Evolutionary conservation across 2,113 vertebrate genomes (phyloP), one percentile per base, ranked within the genome.

Genomic region (Brevimyrus niger): DNA sequence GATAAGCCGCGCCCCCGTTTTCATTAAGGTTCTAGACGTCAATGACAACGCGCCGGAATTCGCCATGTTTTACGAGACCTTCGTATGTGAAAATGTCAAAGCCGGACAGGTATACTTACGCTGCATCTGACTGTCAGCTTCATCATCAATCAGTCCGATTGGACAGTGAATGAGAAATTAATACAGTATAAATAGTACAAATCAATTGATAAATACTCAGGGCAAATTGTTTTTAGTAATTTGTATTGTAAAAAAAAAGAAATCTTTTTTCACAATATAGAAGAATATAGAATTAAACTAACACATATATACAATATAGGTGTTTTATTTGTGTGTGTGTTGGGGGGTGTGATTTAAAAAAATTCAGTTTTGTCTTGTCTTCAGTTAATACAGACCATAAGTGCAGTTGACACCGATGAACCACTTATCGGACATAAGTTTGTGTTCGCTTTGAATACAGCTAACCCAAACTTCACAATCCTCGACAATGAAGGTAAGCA

Each of bases 341-440:
- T 2, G 61, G 19, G 44, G 50, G 2, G 7, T 65, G 84, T 91
- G n/a, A 17, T 9, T 86, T 90, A 10, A 88, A 73, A 50, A 48
- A 47, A 23, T 42, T 47, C n/a, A 13, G 10, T 85, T 47, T 38
- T 88, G n/a, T 10, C 91, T 89, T 87, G 90, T 84, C 87, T 94
- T 50, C 94, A 97, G 97, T 93, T 97, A 89, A 97, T 97, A 93
- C 97, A 97, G 91, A 97, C 97, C 31, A 97, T 97, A 94, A 97
- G 97, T 92, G 97, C 97, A 61, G 92, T 97, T 89, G 97, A 97
- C 93, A 97, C 97, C 92, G 97, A 97, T 89, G 97, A 97, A 4
- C 97, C 97, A 31, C 95, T 97, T 88, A 96, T 96, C 88, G 97
- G 97, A 92, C 97, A 97, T 93, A 97, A 97, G 88, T 97, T 97